Conservation (phyloP, 1,140 invertebrate genomes). For the Zaprionus vittiger region DNA sequence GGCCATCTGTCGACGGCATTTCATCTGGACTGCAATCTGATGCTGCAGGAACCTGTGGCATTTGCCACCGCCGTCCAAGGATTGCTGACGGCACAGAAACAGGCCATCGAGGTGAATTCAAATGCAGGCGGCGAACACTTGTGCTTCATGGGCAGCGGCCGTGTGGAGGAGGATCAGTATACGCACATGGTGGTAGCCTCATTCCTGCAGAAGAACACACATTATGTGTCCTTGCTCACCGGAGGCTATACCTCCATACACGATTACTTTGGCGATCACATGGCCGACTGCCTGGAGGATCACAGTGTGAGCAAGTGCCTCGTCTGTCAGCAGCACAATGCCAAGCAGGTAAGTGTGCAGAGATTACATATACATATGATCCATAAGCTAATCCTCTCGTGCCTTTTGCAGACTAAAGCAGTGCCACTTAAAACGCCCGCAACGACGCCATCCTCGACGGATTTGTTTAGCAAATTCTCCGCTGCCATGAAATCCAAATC, state of each 20-base stretch:
- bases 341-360: constrained; percentile 49
- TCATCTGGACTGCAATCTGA: constrained; percentile 98
- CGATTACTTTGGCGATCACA: constrained; percentile 92
- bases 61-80: constrained; percentile 98
- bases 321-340: constrained; percentile 87
- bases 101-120: constrained; percentile 94
- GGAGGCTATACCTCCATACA: constrained; percentile 97
- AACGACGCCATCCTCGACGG: constrained; percentile 85
- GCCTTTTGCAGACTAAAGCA: constrained; percentile 44
- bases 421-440: constrained; percentile 60
- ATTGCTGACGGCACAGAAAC: constrained; percentile 94
- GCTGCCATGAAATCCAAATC: constrained; percentile 95
- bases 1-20: constrained; percentile 98
- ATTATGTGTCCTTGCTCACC: constrained; percentile 95
- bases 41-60: constrained; percentile 97
- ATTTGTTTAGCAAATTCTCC: constrained; percentile 91
- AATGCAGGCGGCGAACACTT: constrained; percentile 97
- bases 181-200: constrained; percentile 99
- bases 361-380: too few relatives aligned
- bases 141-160: constrained; percentile 98
- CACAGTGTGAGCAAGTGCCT: constrained; percentile 92
- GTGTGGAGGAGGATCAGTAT: constrained; percentile 97
- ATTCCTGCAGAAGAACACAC: constrained; percentile 97
- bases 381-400: background rate
- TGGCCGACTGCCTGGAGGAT: constrained; percentile 91